phyloP scores from a whole-genome alignment of 1,140 invertebrate genomes.

The Cydia pomonella region DNA sequence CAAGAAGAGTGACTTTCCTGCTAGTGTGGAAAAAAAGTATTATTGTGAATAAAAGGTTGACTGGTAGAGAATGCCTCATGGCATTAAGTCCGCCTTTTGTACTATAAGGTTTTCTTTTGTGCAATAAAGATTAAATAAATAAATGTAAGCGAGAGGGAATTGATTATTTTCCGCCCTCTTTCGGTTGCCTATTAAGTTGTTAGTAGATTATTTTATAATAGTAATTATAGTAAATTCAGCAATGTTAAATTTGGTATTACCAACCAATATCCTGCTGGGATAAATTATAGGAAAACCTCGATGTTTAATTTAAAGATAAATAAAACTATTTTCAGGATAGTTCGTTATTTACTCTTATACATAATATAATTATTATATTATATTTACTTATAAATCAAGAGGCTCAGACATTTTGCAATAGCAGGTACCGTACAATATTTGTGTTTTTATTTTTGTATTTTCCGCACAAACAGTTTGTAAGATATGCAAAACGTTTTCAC shows the following conservation, averaged over 20 bases:
- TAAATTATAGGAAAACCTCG: constrained; percentile 6
- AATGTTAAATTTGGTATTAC: background rate
- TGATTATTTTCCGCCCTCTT: no score
- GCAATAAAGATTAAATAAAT: no score
- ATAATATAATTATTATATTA: constrained; percentile 4
- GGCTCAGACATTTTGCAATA: background rate
- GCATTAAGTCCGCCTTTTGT: no score
- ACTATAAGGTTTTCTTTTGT: no score
- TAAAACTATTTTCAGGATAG: background rate
- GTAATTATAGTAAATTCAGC: background rate
- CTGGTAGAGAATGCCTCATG: no score
- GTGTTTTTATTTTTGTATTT: background rate
- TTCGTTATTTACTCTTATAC: background rate
- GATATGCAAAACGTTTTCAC: no score
- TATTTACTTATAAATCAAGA: background rate
- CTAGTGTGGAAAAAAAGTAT: no score
- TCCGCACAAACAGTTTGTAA: background rate
- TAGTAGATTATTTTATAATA: background rate
- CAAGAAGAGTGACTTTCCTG: no score
- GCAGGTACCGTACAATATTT: no score
- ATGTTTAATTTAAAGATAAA: background rate
- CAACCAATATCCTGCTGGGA: background rate
- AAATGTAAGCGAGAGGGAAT: no score
- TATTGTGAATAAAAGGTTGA: no score
- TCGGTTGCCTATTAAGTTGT: background rate